Evolutionary conservation across 2,888 invertebrate species (phyloP).

Genomic region (Chydorus sphaericus): DNA sequence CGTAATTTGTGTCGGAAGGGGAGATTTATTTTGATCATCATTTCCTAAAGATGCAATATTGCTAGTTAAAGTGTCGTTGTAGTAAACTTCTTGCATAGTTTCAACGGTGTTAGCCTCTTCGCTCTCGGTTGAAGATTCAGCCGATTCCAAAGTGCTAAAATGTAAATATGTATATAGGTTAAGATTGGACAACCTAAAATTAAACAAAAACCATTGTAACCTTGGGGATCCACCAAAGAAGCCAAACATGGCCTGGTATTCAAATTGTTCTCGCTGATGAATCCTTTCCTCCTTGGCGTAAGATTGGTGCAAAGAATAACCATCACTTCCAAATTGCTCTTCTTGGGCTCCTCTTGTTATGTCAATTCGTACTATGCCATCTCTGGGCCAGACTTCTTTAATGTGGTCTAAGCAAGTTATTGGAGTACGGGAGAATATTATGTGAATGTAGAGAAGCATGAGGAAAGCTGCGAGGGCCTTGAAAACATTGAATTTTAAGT

Average conservation of each 20-base stretch:
- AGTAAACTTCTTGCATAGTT: neutral
- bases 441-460: slow-evolving; percentile 85
- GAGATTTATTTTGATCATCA: neutral
- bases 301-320: slow-evolving; percentile 64
- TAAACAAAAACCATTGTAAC: too few relatives aligned
- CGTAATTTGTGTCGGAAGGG: neutral
- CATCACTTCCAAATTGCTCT: slow-evolving; percentile 23
- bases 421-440: slow-evolving; percentile 81
- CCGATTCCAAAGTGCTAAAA: too few relatives aligned
- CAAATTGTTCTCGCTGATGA: slow-evolving; percentile 36
- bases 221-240: neutral
- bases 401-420: slow-evolving; percentile 84
- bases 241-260: slow-evolving; percentile 34
- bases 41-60: slow-evolving; percentile 2
- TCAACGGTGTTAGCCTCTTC: neutral
- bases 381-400: slow-evolving; percentile 79
- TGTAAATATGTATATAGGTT: too few relatives aligned
- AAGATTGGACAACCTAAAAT: too few relatives aligned
- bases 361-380: slow-evolving; percentile 86
- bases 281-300: slow-evolving; percentile 66
- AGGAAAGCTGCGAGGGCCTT: slow-evolving; percentile 73
- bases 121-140: neutral
- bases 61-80: neutral
- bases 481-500: slow-evolving; percentile 24
- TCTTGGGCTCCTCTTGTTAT: slow-evolving; percentile 54